Percentiles rank a stretch among this genome's conserved stretches.
Conservation (phyloP, 1,140 invertebrate genomes). For the Coelopa frigida region DNA sequence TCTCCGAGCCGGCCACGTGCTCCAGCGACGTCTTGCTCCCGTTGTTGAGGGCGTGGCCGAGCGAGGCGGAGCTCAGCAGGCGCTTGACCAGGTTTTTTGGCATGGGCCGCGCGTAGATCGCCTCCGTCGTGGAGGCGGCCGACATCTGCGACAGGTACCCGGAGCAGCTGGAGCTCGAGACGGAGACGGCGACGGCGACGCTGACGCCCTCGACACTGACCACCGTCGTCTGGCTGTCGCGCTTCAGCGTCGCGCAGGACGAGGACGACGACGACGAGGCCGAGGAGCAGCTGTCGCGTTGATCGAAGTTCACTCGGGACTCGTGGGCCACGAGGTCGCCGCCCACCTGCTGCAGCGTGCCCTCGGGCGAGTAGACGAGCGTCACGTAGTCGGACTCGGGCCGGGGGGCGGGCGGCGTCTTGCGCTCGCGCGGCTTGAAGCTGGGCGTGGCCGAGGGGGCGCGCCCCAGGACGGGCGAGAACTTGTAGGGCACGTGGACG, state of each 20-base stretch:
- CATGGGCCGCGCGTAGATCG: conserved; percentile 17
- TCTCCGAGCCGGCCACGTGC: conserved; percentile 29
- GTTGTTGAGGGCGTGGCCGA: neutral
- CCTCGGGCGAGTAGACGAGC: conserved; percentile 34
- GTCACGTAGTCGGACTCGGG: conserved; percentile 44
- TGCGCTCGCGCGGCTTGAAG: conserved; percentile 23
- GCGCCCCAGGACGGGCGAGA: conserved; percentile 33
- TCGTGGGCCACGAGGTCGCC: conserved; percentile 9
- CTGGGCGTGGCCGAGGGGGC: conserved; percentile 29
- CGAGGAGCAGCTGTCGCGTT: conserved; percentile 25
- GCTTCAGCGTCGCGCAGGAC: conserved; percentile 28
- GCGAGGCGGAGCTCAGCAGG: conserved; percentile 16
- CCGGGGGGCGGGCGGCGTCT: conserved; percentile 13
- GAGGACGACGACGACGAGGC: conserved; percentile 13
- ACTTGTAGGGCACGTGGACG: conserved; percentile 44
- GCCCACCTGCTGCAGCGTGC: conserved; percentile 30
- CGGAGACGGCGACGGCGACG: conserved; percentile 5
- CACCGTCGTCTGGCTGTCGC: conserved; percentile 34
- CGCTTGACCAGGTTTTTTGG: conserved; percentile 32
- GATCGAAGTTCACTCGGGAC: neutral
- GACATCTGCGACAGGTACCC: neutral
- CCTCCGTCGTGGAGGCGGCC: neutral
- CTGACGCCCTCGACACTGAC: conserved; percentile 13
- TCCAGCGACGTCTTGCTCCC: conserved; percentile 14
- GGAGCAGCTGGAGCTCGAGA: neutral